phyloP scores from a whole-genome alignment of 2,797 vertebrate species.

The Acridotheres tristis region DNA sequence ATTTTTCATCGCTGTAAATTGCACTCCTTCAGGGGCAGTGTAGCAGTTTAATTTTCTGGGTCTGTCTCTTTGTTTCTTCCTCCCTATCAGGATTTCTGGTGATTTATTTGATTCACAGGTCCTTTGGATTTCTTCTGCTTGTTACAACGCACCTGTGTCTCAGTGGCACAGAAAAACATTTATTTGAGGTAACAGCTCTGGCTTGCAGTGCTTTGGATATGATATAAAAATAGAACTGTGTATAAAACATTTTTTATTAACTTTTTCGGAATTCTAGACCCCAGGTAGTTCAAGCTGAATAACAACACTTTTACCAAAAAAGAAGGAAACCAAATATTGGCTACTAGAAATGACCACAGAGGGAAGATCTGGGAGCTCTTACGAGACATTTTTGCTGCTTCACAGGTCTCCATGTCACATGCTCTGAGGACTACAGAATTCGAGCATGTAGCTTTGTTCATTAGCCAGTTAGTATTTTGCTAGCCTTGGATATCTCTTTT shows the following conservation, averaged over 20 bases:
- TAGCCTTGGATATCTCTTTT: not conserved
- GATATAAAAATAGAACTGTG: conserved; percentile 23
- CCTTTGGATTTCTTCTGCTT: conserved; percentile 44
- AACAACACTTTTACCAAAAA: not conserved
- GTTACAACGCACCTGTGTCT: not conserved
- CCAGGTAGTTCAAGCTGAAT: not conserved
- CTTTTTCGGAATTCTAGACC: conserved; percentile 2
- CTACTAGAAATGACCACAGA: not conserved
- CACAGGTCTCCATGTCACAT: not conserved
- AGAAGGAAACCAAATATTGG: not conserved
- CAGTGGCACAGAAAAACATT: not conserved
- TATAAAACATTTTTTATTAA: conserved; percentile 32
- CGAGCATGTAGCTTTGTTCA: not conserved
- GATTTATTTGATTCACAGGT: conserved; percentile 26
- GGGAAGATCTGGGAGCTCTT: not conserved
- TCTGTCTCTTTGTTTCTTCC: conserved; percentile 4
- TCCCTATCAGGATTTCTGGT: not conserved
- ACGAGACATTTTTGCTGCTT: not conserved
- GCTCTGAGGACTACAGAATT: not conserved
- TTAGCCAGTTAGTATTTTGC: not conserved
- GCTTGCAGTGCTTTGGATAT: conserved; percentile 10
- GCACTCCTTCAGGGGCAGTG: not conserved
- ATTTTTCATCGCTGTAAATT: not conserved
- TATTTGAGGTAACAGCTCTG: conserved; percentile 17
- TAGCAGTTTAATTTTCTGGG: conserved; percentile 33